Evolutionary conservation across 2,888 invertebrate genomes (phyloP).

Genomic region (Acleris holmiana): DNA sequence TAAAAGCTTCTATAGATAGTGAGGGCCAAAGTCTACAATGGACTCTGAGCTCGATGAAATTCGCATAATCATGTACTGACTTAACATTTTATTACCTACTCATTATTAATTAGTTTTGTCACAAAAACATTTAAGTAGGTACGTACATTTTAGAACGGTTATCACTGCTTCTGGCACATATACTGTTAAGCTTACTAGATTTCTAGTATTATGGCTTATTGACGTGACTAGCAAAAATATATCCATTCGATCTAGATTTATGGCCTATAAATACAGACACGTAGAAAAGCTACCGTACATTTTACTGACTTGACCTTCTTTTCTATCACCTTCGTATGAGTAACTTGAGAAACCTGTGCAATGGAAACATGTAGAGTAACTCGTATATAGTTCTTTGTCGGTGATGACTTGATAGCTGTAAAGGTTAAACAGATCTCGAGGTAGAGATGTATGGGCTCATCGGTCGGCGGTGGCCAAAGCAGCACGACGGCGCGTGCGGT

Average conservation of each 20-base stretch:
- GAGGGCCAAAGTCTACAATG: conserved; percentile 8
- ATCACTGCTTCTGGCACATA: neutral
- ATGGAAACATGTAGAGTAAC: no score
- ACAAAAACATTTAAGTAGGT: conserved; percentile 1
- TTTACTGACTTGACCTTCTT: conserved; percentile 22
- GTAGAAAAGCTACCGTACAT: conserved; percentile 24
- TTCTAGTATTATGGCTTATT: conserved; percentile 23
- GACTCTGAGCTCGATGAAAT: neutral
- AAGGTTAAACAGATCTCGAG: neutral
- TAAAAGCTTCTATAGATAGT: conserved; percentile 27
- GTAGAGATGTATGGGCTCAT: conserved; percentile 39
- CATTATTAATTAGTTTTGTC: neutral
- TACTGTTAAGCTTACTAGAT: conserved; percentile 5
- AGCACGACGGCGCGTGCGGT: conserved; percentile 68
- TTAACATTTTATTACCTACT: neutral
- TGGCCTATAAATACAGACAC: conserved; percentile 25
- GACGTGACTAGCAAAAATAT: conserved; percentile 33
- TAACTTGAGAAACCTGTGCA: neutral
- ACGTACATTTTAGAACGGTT: neutral
- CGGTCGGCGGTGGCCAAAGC: conserved; percentile 41
- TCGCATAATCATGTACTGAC: neutral
- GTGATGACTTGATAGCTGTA: neutral
- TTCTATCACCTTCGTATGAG: neutral
- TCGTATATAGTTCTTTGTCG: neutral
- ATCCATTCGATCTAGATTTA: conserved; percentile 24